phyloP scores from a whole-genome alignment of 2,113 vertebrate species.

The Bubo bubo region DNA sequence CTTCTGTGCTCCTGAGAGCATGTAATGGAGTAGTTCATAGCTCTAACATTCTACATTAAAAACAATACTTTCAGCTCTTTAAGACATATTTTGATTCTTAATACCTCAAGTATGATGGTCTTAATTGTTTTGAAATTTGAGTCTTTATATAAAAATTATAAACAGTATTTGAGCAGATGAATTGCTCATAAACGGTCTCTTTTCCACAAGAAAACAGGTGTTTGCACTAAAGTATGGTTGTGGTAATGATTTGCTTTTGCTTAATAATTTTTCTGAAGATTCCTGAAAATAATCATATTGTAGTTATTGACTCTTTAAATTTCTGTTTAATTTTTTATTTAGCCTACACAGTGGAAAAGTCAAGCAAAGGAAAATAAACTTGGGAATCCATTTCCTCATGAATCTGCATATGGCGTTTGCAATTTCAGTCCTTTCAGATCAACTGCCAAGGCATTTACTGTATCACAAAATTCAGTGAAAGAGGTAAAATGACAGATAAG shows the following conservation, averaged over 20 bases:
- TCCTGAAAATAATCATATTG: background rate
- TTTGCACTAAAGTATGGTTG: background rate
- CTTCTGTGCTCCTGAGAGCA: background rate
- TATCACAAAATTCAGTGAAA: slow-evolving; percentile 67
- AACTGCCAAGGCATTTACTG: slow-evolving; percentile 65
- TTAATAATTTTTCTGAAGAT: background rate
- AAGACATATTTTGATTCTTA: background rate
- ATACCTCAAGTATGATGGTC: background rate
- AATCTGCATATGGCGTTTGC: slow-evolving; percentile 66
- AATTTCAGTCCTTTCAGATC: slow-evolving; percentile 76
- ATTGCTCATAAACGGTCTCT: background rate
- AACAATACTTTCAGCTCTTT: background rate
- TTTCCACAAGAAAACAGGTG: background rate
- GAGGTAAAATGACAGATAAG: slow-evolving; percentile 64
- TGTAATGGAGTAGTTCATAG: background rate
- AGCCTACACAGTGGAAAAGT: slow-evolving; percentile 76
- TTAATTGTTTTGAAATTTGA: background rate
- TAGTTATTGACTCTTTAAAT: background rate
- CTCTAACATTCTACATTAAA: background rate
- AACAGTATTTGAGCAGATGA: background rate
- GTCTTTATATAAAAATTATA: background rate
- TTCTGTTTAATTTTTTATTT: slow-evolving; percentile 37
- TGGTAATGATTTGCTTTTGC: background rate
- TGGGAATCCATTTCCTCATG: slow-evolving; percentile 66
- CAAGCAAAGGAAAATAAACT: slow-evolving; percentile 79